A percentile compares a stretch with the other conserved stretches of the same genome.
These are phyloP conservation scores for Graphium colonna DNA, from an alignment of 2,888 invertebrate species.

Conservation along the genomic window DNA sequence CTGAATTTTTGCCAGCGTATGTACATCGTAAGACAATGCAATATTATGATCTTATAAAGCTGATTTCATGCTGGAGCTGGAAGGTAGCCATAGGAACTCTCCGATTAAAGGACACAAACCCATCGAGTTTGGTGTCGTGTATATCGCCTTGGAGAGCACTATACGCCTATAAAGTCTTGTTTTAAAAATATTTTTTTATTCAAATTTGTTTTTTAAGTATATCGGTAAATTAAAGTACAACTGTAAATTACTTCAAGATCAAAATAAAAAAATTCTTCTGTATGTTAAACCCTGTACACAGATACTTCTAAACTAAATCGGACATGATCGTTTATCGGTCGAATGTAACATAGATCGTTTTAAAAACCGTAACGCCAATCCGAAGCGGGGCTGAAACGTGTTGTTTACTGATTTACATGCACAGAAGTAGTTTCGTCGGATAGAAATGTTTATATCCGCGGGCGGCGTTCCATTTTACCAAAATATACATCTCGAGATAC, in stretches of 20 bases:
- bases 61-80: too few species aligned
- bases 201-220: too few species aligned
- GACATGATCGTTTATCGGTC: neutral
- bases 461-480: slow-evolving; percentile 56
- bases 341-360: neutral
- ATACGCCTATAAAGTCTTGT: too few species aligned
- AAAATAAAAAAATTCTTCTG: neutral
- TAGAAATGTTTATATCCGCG: slow-evolving; percentile 55
- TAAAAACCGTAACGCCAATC: neutral
- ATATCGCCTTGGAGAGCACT: too few species aligned
- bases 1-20: too few species aligned
- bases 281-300: neutral
- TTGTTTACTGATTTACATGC: slow-evolving; percentile 44
- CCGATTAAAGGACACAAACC: too few species aligned
- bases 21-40: too few species aligned
- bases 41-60: too few species aligned
- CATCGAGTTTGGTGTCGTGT: too few species aligned
- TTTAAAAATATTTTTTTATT: too few species aligned
- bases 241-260: neutral
- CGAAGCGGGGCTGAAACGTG: slow-evolving; percentile 8
- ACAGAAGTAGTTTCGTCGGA: slow-evolving; percentile 44
- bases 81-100: too few species aligned
- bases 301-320: neutral
- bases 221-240: neutral
- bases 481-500: slow-evolving; percentile 55